phyloP scores from a whole-genome alignment of 2,797 vertebrate species.

The Sparus aurata region DNA sequence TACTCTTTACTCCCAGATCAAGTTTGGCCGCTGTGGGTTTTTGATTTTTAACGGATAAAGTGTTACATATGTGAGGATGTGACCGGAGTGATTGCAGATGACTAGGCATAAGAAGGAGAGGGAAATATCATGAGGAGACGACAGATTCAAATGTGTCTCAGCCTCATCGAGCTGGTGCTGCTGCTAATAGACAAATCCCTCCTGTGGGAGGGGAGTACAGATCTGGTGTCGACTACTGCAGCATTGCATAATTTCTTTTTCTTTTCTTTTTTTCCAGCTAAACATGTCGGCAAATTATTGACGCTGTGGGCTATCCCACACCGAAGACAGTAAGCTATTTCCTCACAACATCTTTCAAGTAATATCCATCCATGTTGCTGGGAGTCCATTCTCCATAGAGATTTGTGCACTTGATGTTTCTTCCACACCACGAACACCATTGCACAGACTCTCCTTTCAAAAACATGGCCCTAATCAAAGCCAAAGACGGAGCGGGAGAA shows the following conservation, averaged over 20 bases:
- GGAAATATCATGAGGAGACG: slow-evolving; percentile 8
- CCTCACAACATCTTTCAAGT: slow-evolving; percentile 21
- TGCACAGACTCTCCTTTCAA: slow-evolving; percentile 38
- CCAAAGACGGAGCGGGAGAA: slow-evolving; percentile 35
- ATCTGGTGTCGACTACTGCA: slow-evolving; percentile 56
- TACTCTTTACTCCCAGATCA: slow-evolving; percentile 6
- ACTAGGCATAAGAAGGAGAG: slow-evolving; percentile 35
- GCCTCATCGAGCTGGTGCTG: slow-evolving; percentile 42
- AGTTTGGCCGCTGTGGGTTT: slow-evolving; percentile 13
- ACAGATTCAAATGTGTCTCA: slow-evolving; percentile 44
- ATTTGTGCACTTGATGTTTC: slow-evolving; percentile 38
- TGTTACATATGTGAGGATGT: too few relatives aligned
- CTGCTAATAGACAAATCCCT: slow-evolving; percentile 57
- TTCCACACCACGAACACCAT: slow-evolving; percentile 7
- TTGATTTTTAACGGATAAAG: background rate
- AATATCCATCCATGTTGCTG: slow-evolving; percentile 19
- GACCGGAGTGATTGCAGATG: slow-evolving; percentile 17
- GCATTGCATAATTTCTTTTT: slow-evolving; percentile 47
- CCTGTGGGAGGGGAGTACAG: slow-evolving; percentile 39
- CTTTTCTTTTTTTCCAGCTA: background rate
- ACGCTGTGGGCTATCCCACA: slow-evolving; percentile 21
- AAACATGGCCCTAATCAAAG: slow-evolving; percentile 57
- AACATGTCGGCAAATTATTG: slow-evolving; percentile 45
- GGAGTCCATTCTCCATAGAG: slow-evolving; percentile 46
- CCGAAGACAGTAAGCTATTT: slow-evolving; percentile 29